Evolutionary conservation across 2,113 vertebrate genomes (phyloP).

Genomic region (Chaetodon trifascialis): DNA sequence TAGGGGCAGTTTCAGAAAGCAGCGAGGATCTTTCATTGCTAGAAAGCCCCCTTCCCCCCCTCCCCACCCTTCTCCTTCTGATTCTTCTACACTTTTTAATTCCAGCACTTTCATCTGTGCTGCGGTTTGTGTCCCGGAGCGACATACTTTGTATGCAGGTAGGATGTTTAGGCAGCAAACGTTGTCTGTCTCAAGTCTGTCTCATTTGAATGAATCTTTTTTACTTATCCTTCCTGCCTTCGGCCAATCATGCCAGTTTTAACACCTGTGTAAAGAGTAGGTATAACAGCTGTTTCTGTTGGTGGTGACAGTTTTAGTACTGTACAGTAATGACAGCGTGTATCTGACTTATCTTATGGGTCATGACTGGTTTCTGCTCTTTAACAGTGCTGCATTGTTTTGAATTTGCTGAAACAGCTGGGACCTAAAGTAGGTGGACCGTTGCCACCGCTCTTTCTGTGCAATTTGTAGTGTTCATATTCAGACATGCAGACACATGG

Average conservation of each 20-base stretch:
- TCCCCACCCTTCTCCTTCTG: constrained; percentile 1
- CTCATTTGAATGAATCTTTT: constrained; percentile 8
- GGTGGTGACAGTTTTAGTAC: constrained; percentile 8
- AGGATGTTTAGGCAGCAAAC: constrained; percentile 31
- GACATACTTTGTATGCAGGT: constrained; percentile 47
- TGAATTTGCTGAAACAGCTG: constrained; percentile 18
- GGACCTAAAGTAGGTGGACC: background rate
- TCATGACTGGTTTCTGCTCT: background rate
- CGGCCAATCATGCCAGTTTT: background rate
- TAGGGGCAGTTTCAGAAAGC: constrained; percentile 62
- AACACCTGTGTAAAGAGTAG: constrained; percentile 20
- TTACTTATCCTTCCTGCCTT: background rate
- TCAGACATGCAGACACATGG: background rate
- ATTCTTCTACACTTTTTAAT: constrained; percentile 36
- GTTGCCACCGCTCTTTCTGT: background rate
- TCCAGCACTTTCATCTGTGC: constrained; percentile 47
- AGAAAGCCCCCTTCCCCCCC: constrained; percentile 49
- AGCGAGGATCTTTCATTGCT: constrained; percentile 65
- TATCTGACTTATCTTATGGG: background rate
- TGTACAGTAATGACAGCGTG: constrained; percentile 25
- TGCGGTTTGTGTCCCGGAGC: constrained; percentile 32
- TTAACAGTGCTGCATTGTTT: background rate
- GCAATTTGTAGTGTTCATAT: background rate
- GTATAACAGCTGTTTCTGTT: constrained; percentile 24
- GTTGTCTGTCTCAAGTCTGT: constrained; percentile 9